Conservation (phyloP, 2,797 vertebrate species). For the Pipistrellus nathusii region DNA sequence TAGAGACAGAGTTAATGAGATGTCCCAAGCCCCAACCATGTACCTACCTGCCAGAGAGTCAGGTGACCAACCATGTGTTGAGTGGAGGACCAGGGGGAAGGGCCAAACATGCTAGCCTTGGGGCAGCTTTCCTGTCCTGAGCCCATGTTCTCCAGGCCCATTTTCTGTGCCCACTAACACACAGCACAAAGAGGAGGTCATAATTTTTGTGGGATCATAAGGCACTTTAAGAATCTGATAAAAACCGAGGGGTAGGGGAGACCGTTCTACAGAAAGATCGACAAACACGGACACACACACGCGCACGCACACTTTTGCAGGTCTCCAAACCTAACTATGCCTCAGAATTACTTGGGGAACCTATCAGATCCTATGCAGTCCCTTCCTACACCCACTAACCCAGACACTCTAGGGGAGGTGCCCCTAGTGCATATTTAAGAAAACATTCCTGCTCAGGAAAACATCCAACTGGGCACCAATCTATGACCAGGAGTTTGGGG, state of each 20-base stretch:
- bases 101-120: not conserved
- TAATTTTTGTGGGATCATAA: not conserved
- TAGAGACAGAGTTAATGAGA: conserved; percentile 3
- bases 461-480: not conserved
- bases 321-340: not conserved
- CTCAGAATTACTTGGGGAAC: not conserved
- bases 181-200: not conserved
- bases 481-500: not conserved
- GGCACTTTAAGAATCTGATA: conserved; percentile 6
- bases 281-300: not conserved
- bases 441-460: not conserved
- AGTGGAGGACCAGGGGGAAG: not conserved
- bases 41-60: not conserved
- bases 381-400: not conserved
- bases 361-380: not conserved
- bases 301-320: not conserved
- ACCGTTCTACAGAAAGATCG: not conserved
- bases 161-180: not conserved
- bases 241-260: not conserved
- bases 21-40: not conserved
- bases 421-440: not conserved
- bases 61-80: not conserved
- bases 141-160: not conserved
- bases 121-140: not conserved
- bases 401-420: not conserved